Conservation (phyloP, 2,113 vertebrate species). For the Hypocryptadius cinnamomeus region DNA sequence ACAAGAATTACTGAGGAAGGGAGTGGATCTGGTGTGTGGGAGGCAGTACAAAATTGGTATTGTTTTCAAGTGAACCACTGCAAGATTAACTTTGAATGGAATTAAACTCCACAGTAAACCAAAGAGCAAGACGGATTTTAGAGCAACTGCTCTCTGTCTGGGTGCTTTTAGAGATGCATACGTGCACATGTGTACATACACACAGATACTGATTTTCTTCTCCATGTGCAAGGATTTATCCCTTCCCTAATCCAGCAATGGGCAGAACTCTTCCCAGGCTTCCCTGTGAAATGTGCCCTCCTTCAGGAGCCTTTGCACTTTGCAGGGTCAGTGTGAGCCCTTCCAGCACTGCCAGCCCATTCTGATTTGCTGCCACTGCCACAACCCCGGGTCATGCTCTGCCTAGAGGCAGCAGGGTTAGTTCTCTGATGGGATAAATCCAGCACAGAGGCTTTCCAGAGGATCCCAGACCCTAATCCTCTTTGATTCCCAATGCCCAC, state of each 20-base stretch:
- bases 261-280: neutral
- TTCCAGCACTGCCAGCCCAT: neutral
- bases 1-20: conserved; percentile 39
- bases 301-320: neutral
- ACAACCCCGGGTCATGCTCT: neutral
- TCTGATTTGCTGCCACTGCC: neutral
- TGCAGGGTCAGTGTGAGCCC: neutral
- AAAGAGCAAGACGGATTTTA: neutral
- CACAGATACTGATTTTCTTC: fast-evolving
- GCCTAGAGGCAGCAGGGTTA: neutral
- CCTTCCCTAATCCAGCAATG: neutral
- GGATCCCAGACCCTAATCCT: neutral
- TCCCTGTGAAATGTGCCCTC: neutral
- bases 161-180: neutral
- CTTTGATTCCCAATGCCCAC: neutral
- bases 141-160: neutral
- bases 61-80: conserved; percentile 13
- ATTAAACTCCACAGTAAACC: neutral
- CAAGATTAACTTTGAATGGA: conserved; percentile 28
- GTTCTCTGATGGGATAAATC: neutral
- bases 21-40: conserved; percentile 8
- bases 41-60: conserved; percentile 16
- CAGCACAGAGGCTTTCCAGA: neutral
- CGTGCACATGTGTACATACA: fast-evolving
- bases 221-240: neutral